A percentile compares a stretch with the other conserved stretches of the same genome.
phyloP scores from a whole-genome alignment of 1,140 invertebrate species.

The Linepithema humile region DNA sequence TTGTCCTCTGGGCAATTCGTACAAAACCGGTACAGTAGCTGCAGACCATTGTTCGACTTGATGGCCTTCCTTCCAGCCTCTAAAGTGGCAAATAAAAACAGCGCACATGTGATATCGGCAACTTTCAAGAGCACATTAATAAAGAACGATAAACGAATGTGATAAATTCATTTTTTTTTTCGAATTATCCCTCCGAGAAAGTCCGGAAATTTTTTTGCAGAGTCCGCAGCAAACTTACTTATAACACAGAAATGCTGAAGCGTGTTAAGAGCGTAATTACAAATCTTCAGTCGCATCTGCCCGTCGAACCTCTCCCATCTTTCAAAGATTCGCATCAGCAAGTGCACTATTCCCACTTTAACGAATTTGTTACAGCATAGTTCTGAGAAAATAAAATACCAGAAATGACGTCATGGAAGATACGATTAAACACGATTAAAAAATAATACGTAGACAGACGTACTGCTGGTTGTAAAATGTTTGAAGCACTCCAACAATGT shows the following conservation, averaged over 20 bases:
- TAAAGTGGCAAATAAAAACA: conserved; percentile 74
- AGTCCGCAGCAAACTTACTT: conserved; percentile 83
- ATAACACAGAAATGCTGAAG: conserved; percentile 87
- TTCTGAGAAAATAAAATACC: conserved; percentile 80
- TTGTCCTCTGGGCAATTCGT: conserved; percentile 88
- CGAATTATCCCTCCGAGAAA: not conserved
- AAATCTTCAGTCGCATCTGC: conserved; percentile 87
- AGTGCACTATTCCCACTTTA: conserved; percentile 86
- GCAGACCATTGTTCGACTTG: conserved; percentile 86
- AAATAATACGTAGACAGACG: conserved; percentile 70
- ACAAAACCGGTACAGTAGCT: conserved; percentile 87
- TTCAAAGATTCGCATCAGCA: conserved; percentile 87
- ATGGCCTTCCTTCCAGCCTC: conserved; percentile 86
- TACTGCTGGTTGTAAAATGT: conserved; percentile 88
- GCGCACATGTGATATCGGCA: not conserved
- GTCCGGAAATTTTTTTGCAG: not conserved
- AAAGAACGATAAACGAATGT: not conserved
- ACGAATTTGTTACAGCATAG: conserved; percentile 87
- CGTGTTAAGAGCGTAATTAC: conserved; percentile 86
- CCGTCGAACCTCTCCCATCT: conserved; percentile 88
- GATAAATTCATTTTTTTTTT: not conserved
- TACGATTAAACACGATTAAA: conserved; percentile 36
- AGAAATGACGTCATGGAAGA: conserved; percentile 51
- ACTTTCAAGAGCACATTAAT: not conserved
- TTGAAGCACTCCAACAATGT: conserved; percentile 87